Base-by-base conservation (phyloP, 2,888 invertebrate species). In the Ptilodon capucinus region DNA sequence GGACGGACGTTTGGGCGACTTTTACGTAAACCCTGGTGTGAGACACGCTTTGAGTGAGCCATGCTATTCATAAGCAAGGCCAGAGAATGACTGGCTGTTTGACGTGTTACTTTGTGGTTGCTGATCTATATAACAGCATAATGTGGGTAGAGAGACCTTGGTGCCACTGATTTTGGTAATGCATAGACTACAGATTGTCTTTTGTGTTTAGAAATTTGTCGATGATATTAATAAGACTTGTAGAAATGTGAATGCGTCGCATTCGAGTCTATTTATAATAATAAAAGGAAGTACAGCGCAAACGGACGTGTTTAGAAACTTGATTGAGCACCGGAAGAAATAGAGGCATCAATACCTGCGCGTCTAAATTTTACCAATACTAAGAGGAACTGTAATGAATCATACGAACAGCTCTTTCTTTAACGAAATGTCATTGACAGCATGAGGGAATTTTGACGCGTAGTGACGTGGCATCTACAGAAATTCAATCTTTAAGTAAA, bases 11-110 rank as follows among this genome's bases (percentile, higher is more conserved):
- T 53, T 48, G 46, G 44, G 40, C 38, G 44, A 57, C 42, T 52
- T 52, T 46, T 56, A 56, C 61, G 39, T 58, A 32, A 44, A 54
- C 32, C 45, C 48, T 28, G 39, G 40, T 62, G 49, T 51, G 48
- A 43, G 25, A 38, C 19, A 19, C 38, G 38, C 6, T 19, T 38
- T 19, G 38, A 38, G 19, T 38, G 38, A 38, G 38, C n/a, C 40
- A 25, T 14, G 14, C 39, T 40, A 25, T 40, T 40, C 25, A 40
- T 25, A 40, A 40, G 40, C 40, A 25, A 40, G 40, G 40, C 40
- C 40, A 25, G 14, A 18, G 13, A 38, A 21, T 39, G 39, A 39
- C 21, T 39, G 39, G 14, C 3, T 11, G 17, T 8, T 39, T 21
- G 21, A 39, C 14, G 39, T 11, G n/a, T 19, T 39, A 21, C 2